Percentiles rank a stretch among this genome's conserved stretches.
Conservation (phyloP, 2,888 invertebrate species). For the Eristalinus aeneus region DNA sequence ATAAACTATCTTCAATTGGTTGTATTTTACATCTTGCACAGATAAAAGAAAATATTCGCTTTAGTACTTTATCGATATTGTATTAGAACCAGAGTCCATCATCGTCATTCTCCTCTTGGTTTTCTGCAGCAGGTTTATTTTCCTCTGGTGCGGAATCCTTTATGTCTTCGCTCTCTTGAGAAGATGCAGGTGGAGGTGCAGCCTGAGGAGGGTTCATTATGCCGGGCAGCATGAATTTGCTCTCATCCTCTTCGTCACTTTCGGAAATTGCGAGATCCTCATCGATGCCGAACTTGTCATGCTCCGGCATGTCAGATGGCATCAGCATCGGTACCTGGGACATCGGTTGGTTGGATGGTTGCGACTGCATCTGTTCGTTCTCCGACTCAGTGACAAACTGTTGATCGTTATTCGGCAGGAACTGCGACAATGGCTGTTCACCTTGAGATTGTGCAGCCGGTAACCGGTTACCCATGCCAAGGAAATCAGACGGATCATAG, state of each 20-base stretch:
- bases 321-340: slow-evolving; percentile 69
- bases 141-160: slow-evolving; percentile 60
- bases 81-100: slow-evolving; percentile 65
- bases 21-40: slow-evolving; percentile 59
- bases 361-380: slow-evolving; percentile 64
- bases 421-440: slow-evolving; percentile 72
- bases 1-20: slow-evolving; percentile 28
- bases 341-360: slow-evolving; percentile 28
- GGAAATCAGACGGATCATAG: slow-evolving; percentile 93
- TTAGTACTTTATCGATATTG: background rate
- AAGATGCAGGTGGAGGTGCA: background rate
- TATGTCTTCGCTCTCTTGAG: slow-evolving; percentile 17
- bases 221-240: slow-evolving; percentile 70
- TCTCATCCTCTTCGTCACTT: slow-evolving; percentile 84
- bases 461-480: slow-evolving; percentile 82
- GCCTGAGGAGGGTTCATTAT: slow-evolving; percentile 1
- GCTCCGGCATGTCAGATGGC: slow-evolving; percentile 74
- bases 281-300: slow-evolving; percentile 84
- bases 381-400: slow-evolving; percentile 70
- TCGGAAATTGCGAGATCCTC: slow-evolving; percentile 90
- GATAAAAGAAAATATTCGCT: slow-evolving; percentile 7
- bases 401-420: slow-evolving; percentile 72
- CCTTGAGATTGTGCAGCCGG: slow-evolving; percentile 59
- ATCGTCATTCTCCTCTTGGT: slow-evolving; percentile 60
- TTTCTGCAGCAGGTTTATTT: slow-evolving; percentile 70